Conservation (phyloP, 2,113 vertebrate species). For the Aegotheles bennettii region DNA sequence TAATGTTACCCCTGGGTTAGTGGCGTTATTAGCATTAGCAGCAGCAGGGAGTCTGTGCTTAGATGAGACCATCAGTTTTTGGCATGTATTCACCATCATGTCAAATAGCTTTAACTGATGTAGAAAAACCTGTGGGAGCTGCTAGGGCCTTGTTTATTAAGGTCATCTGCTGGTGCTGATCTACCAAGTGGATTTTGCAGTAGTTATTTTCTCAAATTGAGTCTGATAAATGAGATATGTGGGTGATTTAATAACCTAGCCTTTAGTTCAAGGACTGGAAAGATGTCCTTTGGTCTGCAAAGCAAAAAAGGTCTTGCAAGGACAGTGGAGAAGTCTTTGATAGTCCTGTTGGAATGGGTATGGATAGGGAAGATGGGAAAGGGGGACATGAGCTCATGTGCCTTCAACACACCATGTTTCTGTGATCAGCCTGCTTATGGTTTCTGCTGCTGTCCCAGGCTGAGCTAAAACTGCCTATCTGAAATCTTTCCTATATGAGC, state of each 20-base stretch:
- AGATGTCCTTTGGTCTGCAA: neutral
- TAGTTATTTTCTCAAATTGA: neutral
- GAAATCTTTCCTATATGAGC: neutral
- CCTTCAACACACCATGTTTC: neutral
- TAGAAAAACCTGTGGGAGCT: neutral
- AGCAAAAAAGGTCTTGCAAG: neutral
- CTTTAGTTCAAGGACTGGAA: neutral
- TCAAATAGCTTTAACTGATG: neutral
- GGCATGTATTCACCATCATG: neutral
- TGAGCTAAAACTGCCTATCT: neutral
- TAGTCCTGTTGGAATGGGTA: neutral
- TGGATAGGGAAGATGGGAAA: neutral
- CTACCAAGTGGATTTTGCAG: neutral
- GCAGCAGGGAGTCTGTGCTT: neutral
- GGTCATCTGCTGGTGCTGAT: neutral
- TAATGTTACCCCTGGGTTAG: neutral
- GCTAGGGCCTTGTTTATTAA: neutral
- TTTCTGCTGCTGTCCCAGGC: neutral
- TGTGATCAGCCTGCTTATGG: neutral
- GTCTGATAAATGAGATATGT: neutral
- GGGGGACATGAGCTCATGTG: neutral
- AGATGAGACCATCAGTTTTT: neutral
- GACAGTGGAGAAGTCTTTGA: neutral
- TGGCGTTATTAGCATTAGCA: neutral
- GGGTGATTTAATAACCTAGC: neutral